A percentile compares a stretch with the other conserved stretches of the same genome.
Evolutionary conservation across 2,888 invertebrate species (phyloP).

Genomic region (Luperina nickerlii): DNA sequence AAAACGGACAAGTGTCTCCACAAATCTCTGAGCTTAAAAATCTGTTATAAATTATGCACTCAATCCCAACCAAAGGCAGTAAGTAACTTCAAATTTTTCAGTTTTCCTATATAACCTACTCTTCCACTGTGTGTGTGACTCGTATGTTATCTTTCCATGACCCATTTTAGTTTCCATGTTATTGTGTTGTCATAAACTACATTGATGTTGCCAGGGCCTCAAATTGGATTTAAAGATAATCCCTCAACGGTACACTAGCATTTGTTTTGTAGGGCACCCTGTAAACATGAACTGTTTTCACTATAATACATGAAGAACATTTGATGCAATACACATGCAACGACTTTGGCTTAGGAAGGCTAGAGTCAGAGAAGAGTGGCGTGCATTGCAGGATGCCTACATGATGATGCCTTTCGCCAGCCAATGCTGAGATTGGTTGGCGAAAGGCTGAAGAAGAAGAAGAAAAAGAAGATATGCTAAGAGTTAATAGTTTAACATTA

Average conservation of each 20-base stretch:
- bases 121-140: background rate
- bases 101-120: background rate
- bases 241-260: conserved; percentile 6
- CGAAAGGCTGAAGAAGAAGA: too few relatives aligned
- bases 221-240: conserved; percentile 55
- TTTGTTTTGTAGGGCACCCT: conserved; percentile 39
- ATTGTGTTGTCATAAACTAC: conserved; percentile 21
- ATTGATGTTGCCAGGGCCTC: conserved; percentile 4
- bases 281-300: conserved; percentile 26
- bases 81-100: background rate
- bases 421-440: too few relatives aligned
- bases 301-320: background rate
- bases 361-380: too few relatives aligned
- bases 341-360: too few relatives aligned
- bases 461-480: too few relatives aligned
- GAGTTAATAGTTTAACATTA: background rate
- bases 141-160: conserved; percentile 26
- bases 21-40: background rate
- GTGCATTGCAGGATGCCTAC: too few relatives aligned
- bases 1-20: too few relatives aligned
- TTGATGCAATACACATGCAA: background rate
- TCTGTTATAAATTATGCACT: background rate
- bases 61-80: background rate
- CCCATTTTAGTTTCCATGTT: conserved; percentile 20
- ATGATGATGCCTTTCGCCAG: too few relatives aligned